Conservation (phyloP, 2,888 invertebrate species). For the Eupithecia tripunctaria region DNA sequence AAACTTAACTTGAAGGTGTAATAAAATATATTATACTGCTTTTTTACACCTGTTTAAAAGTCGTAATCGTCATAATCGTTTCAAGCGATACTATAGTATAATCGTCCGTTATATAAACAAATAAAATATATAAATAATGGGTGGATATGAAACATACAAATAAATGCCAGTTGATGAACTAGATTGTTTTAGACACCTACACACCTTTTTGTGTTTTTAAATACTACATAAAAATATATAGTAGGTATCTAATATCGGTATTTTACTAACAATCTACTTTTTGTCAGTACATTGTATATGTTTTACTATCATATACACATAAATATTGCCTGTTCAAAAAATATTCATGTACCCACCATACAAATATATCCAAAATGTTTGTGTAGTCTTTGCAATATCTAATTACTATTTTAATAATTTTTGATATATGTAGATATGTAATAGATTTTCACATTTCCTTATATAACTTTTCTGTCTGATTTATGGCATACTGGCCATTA, state of each 20-base stretch:
- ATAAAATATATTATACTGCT: slow-evolving; percentile 45
- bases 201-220: slow-evolving; percentile 19
- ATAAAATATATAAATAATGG: slow-evolving; percentile 36
- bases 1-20: slow-evolving; percentile 40
- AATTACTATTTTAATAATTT: neutral
- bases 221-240: slow-evolving; percentile 7
- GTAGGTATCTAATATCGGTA: neutral
- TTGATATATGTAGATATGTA: no score
- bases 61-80: slow-evolving; percentile 43
- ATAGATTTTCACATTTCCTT: neutral
- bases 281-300: neutral
- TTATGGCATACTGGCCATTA: no score
- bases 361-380: neutral
- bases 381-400: neutral
- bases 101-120: slow-evolving; percentile 37
- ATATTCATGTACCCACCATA: neutral
- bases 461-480: neutral
- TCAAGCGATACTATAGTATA: slow-evolving; percentile 37
- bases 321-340: neutral
- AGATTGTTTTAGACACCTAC: slow-evolving; percentile 33
- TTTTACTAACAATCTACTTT: neutral
- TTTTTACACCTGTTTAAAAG: slow-evolving; percentile 48
- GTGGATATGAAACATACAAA: slow-evolving; percentile 32
- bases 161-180: slow-evolving; percentile 37
- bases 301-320: neutral